These are phyloP conservation scores for Drosophila imparisetae DNA, from an alignment of 2,888 invertebrate genomes.

Conservation along the genomic window DNA sequence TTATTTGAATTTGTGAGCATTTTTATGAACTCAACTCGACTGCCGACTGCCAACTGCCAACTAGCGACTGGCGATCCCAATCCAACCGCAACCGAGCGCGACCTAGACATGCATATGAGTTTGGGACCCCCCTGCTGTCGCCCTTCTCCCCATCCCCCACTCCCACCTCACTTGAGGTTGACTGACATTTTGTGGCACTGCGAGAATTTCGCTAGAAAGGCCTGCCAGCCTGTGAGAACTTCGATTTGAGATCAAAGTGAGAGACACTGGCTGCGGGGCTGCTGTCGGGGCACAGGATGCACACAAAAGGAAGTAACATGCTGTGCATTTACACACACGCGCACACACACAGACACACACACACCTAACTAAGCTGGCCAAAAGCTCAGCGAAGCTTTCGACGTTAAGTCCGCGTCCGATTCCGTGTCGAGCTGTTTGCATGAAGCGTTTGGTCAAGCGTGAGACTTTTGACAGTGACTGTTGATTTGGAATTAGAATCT, in stretches of 20 bases:
- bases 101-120: constrained; percentile 62
- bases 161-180: constrained; percentile 27
- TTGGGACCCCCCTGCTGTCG: constrained; percentile 17
- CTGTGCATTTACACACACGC: constrained; percentile 48
- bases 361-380: constrained; percentile 2
- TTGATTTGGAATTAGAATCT: constrained; percentile 13
- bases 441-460: constrained; percentile 44
- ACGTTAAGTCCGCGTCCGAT: constrained; percentile 42
- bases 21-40: constrained; percentile 61
- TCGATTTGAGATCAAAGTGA: constrained; percentile 7
- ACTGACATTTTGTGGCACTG: constrained; percentile 72
- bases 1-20: constrained; percentile 74
- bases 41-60: not conserved
- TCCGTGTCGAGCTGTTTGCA: constrained; percentile 45
- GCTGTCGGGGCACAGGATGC: constrained; percentile 67
- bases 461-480: constrained; percentile 47
- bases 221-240: constrained; percentile 47
- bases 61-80: constrained; percentile 3
- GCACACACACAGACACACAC: not conserved
- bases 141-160: constrained; percentile 18
- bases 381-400: constrained; percentile 26
- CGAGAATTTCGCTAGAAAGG: constrained; percentile 73
- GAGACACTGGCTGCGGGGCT: not conserved
- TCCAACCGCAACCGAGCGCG: constrained; percentile 15
- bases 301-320: constrained; percentile 76